phyloP scores from a whole-genome alignment of 37 sponge, comb jelly and placozoan genomes.

The Spongilla lacustris region DNA sequence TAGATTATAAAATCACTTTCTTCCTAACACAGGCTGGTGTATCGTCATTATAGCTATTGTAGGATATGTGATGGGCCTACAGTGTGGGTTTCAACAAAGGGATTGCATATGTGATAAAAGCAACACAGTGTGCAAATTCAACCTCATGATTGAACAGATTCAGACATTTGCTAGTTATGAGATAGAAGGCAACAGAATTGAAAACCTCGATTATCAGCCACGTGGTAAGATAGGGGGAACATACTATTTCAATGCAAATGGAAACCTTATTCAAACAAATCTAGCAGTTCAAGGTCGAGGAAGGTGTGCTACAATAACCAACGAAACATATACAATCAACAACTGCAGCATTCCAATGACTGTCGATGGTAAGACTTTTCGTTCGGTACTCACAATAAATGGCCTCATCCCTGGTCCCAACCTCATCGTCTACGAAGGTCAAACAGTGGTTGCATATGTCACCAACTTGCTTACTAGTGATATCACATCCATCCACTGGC shows the following conservation, averaged over 20 bases:
- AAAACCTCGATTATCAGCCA: background rate
- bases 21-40: too few species aligned
- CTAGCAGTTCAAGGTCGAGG: background rate
- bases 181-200: background rate
- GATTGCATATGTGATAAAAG: too few species aligned
- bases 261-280: background rate
- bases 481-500: constrained; percentile 81
- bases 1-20: too few species aligned
- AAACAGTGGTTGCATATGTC: constrained; percentile 46
- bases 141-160: constrained; percentile 49
- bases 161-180: constrained; percentile 59
- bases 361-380: constrained; percentile 51
- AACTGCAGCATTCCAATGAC: constrained; percentile 47
- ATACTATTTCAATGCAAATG: constrained; percentile 9
- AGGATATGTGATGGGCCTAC: too few species aligned
- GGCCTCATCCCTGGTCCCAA: constrained; percentile 66
- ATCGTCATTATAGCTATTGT: too few species aligned
- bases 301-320: constrained; percentile 2
- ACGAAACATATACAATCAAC: background rate
- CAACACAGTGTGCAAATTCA: constrained; percentile 22
- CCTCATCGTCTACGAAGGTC: constrained; percentile 47
- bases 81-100: too few species aligned
- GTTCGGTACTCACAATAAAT: constrained; percentile 60
- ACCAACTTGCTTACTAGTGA: constrained; percentile 65
- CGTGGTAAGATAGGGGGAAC: constrained; percentile 12